Evolutionary conservation across 1,140 invertebrate genomes (phyloP).

Genomic region (Pogonus chalceus): DNA sequence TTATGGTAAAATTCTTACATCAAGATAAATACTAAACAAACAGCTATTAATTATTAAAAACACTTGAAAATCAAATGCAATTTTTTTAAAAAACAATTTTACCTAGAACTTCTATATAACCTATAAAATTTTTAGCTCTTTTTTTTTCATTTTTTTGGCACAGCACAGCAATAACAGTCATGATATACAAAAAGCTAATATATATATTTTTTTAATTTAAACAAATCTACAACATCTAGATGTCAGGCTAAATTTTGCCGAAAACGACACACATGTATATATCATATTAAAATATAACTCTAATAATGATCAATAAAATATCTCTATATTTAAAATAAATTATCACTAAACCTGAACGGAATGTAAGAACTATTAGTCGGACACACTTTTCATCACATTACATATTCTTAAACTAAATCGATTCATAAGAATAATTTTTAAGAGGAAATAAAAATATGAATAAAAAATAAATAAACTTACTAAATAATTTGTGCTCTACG

Average conservation of each 20-base stretch:
- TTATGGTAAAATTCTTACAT: no score
- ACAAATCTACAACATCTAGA: constrained; percentile 6
- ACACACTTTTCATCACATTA: no score
- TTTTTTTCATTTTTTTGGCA: not conserved
- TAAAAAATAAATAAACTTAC: not conserved
- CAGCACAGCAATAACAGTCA: constrained; percentile 7
- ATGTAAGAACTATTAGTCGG: no score
- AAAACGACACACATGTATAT: constrained; percentile 2
- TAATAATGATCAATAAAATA: not conserved
- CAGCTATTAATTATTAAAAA: no score
- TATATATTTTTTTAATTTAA: not conserved
- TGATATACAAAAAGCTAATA: constrained; percentile 6
- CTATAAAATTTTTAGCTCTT: no score
- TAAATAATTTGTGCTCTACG: constrained; percentile 2
- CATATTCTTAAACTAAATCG: no score
- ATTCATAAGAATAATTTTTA: no score
- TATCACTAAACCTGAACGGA: not conserved
- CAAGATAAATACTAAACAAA: no score
- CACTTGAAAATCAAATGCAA: no score
- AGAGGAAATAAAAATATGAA: not conserved
- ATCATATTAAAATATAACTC: constrained; percentile 6
- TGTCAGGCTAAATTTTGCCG: constrained; percentile 1
- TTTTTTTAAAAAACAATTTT: no score
- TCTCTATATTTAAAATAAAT: not conserved
- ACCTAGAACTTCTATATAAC: no score